Evolutionary conservation across 2,888 invertebrate species (phyloP), one percentile per base, ranked within the genome.

Genomic region (Clistopyga incitator): DNA sequence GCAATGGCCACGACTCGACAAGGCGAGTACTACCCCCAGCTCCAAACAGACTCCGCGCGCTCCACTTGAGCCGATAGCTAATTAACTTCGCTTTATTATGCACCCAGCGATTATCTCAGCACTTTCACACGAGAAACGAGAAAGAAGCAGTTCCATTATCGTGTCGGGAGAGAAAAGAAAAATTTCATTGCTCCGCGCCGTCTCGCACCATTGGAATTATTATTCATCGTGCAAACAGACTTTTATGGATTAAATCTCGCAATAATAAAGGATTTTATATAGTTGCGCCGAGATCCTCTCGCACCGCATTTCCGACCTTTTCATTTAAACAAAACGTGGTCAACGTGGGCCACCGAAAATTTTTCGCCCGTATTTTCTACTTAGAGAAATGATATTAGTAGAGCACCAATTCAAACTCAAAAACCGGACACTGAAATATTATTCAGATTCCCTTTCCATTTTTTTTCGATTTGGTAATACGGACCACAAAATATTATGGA

Each of bases 1-100:
- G 34, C 59, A 47, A 50, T 74, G 34, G 74, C 38, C 42, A 47
- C 34, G 18, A 29, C 61, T 8, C 18, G 18, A 18, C 42, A 29
- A 47, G 45, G 74, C 10, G n/a, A 10, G 71, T 11, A 59, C 25
- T 18, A 15, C n/a, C 15, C 13, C 47, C 15, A 50, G 64, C 20
- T 18, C 52, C 64, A 29, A 61, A 75, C 47, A 29, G 74, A 75
- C 47, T 52, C 61, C 52, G 50, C 72, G 4, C 29, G 59, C 50
- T 71, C 25, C n/a, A 23, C 56, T 20, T 8, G n/a, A 20, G 18
- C 75, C 64, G 64, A 75, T 75, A 50, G 61, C 64, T 75, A 75
- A 75, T 75, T 61, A 75, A 64, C 75, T 64, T 75, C 64, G 23
- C 45, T 50, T 75, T 64, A 75, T 64, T 75, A 75, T 75, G 75